Base-by-base conservation (phyloP, 2,797 vertebrate genomes). In the Lepidocolaptes lacrymiger region DNA sequence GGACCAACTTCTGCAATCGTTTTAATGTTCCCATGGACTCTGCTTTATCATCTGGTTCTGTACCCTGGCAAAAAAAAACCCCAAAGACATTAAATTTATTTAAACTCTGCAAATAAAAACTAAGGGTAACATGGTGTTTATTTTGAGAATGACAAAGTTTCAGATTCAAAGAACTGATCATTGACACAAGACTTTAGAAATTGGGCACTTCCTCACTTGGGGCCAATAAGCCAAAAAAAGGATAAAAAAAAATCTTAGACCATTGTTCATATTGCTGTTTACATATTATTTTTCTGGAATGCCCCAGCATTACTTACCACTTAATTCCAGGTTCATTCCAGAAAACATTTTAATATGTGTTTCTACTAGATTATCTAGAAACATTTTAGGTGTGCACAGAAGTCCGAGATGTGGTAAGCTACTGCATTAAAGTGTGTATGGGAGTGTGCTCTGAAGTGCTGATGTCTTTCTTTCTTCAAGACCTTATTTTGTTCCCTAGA, bases 1-100 rank as follows among this genome's bases (percentile, higher is more conserved):
- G 96, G 19, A 99, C 97, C 73, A 98, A 91, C 80, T 98, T 98
- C 95, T 98, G 98, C 32, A 98, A 81, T 90, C 97, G 98, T 95
- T 98, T 99, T 37, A 98, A 93, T n/a, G 98, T 98, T 80, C 98
- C 98, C 83, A 71, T 96, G 46, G 97, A 93, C 95, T 98, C 98
- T 28, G 86, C 58, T 23, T 75, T 96, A 58, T 96, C 95, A 16
- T 95, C 97, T 61, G 95, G 39, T 88, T 98, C 98, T 88, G 82
- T 37, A 3, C n/a, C 83, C 98, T 99, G 95, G 27, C 28, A 85
- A 75, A 97, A 46, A 49, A 52, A 52, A 32, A 2, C 28, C 0
- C 2, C 12, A 43, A 67, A 85, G 4, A 43, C 0, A 0, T 39
- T 79, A 30, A 30, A 71, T 88, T 32, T 9, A 69, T 67, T 66